Conservation (phyloP, 2,113 vertebrate species). For the Pomatostomus ruficeps region DNA sequence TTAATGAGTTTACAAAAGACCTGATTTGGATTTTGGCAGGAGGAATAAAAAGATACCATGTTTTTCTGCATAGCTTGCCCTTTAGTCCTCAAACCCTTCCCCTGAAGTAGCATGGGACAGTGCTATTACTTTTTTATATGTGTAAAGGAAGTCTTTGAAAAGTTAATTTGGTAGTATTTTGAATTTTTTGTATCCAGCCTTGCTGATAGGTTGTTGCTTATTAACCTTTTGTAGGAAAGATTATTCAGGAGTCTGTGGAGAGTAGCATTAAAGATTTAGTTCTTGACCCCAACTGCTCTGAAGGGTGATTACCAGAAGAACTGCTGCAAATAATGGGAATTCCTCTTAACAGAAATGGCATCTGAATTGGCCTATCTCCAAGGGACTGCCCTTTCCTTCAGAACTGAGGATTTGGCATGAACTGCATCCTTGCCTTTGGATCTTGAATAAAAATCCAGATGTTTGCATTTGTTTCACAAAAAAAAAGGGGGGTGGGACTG, state of each 20-base stretch:
- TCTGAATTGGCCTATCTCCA: background rate
- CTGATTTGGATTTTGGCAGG: background rate
- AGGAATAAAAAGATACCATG: background rate
- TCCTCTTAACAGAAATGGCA: background rate
- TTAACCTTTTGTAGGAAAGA: background rate
- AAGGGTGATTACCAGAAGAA: background rate
- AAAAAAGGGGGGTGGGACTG: rapidly evolving
- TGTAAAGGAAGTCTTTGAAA: background rate
- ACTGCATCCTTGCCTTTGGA: background rate
- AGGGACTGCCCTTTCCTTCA: background rate
- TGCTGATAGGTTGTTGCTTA: background rate
- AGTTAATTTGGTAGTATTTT: background rate
- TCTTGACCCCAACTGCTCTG: background rate
- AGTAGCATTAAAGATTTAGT: background rate
- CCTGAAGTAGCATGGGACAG: background rate
- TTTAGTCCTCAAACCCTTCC: background rate
- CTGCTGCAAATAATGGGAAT: background rate
- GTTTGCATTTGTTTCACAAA: background rate
- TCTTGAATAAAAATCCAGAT: background rate
- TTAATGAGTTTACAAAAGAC: background rate
- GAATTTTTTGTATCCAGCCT: background rate
- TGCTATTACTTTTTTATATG: background rate
- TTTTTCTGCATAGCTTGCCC: background rate
- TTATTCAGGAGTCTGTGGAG: background rate
- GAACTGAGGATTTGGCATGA: background rate